Evolutionary conservation across 2,113 vertebrate genomes (phyloP).

Genomic region (Propithecus coquereli): DNA sequence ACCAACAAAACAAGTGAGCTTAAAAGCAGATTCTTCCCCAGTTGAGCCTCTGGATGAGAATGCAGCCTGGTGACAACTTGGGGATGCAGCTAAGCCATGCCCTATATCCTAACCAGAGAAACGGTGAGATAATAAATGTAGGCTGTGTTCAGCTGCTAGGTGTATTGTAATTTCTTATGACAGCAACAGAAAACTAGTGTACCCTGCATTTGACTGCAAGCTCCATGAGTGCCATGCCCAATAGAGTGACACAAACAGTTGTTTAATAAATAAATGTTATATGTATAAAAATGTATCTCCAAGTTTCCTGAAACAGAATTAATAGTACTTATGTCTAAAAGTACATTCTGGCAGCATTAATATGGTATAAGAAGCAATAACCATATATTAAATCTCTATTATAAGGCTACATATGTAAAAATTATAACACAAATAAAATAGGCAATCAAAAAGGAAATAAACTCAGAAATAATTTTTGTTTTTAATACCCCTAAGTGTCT

Average conservation of each 20-base stretch:
- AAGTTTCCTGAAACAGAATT: slow-evolving; percentile 13
- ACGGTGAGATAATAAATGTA: not conserved
- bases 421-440: not conserved
- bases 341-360: not conserved
- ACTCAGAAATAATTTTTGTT: not conserved
- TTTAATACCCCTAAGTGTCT: not conserved
- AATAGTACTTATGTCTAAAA: not conserved
- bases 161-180: not conserved
- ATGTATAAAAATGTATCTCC: not conserved
- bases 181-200: not conserved
- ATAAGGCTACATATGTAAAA: not conserved
- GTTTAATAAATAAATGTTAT: not conserved
- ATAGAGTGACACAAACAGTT: not conserved
- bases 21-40: not conserved
- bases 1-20: not conserved
- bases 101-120: not conserved
- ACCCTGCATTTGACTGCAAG: not conserved
- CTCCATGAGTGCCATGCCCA: not conserved
- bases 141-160: not conserved
- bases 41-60: not conserved
- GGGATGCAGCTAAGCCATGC: not conserved
- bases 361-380: not conserved
- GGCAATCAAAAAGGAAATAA: not conserved
- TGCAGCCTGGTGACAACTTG: not conserved
- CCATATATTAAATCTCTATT: not conserved